Conservation (phyloP, 2,888 invertebrate genomes). For the Agriopis aurantiaria region DNA sequence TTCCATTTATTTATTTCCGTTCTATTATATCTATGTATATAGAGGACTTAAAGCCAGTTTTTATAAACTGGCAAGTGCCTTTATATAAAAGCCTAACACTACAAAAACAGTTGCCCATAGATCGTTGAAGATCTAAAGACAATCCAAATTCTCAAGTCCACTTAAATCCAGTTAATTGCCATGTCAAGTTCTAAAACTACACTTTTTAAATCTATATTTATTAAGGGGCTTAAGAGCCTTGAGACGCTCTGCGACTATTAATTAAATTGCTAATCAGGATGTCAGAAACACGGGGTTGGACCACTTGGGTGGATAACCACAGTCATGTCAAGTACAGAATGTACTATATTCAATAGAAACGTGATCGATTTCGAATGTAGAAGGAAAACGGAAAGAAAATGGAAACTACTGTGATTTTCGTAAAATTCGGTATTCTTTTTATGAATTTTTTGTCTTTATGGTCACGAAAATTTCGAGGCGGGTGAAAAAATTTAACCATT, state of each 20-base stretch:
- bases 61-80: too few species aligned
- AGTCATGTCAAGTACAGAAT: constrained; percentile 1
- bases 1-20: too few species aligned
- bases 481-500: not conserved
- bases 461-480: not conserved
- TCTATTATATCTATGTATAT: too few species aligned
- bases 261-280: not conserved
- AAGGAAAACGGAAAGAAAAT: not conserved
- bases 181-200: too few species aligned
- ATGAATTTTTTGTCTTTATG: not conserved
- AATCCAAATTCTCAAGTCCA: too few species aligned
- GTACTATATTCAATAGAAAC: not conserved
- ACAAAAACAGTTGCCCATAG: too few species aligned
- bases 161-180: too few species aligned
- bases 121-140: too few species aligned
- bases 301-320: constrained; percentile 2
- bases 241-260: not conserved
- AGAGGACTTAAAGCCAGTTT: too few species aligned
- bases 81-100: too few species aligned
- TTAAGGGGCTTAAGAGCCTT: too few species aligned
- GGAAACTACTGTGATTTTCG: not conserved
- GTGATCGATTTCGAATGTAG: not conserved
- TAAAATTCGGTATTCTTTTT: not conserved
- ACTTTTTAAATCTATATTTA: too few species aligned
- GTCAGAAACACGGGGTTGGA: not conserved